These are phyloP conservation scores for Beris morrisii DNA, from an alignment of 2,888 invertebrate genomes.

Conservation along the genomic window DNA sequence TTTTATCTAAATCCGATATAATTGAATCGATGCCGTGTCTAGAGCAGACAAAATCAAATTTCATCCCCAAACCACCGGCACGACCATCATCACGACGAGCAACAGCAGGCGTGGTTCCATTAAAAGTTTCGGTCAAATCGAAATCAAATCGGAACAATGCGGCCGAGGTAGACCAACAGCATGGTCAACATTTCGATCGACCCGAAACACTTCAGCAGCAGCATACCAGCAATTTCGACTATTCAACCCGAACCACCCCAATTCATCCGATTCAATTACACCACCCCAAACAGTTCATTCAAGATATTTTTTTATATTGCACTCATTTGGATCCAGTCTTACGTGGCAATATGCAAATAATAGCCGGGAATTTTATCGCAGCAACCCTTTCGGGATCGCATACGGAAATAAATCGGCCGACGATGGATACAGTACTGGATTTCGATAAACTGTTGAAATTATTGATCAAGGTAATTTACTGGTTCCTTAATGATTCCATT, in stretches of 20 bases:
- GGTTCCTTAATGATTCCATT: no score
- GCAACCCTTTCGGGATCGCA: slow-evolving; percentile 21
- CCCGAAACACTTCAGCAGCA: no score
- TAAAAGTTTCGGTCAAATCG: slow-evolving; percentile 17
- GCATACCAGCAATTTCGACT: no score
- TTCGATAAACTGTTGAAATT: slow-evolving; percentile 51
- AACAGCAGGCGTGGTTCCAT: slow-evolving; percentile 4
- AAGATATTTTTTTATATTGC: slow-evolving; percentile 52
- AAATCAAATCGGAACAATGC: slow-evolving; percentile 16
- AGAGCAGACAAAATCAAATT: slow-evolving; percentile 2
- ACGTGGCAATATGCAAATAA: slow-evolving; percentile 53
- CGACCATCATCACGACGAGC: slow-evolving; percentile 2
- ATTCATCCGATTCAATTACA: not conserved
- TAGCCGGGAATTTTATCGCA: slow-evolving; percentile 52
- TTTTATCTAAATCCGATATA: slow-evolving; percentile 53
- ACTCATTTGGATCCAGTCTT: slow-evolving; percentile 55
- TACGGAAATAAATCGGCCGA: slow-evolving; percentile 3
- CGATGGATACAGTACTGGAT: slow-evolving; percentile 21
- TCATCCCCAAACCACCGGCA: not conserved
- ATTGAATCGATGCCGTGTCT: slow-evolving; percentile 42
- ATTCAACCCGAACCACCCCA: no score
- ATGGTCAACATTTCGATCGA: no score
- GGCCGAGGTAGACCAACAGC: not conserved
- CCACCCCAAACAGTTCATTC: slow-evolving; percentile 39
- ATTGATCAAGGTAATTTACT: slow-evolving; percentile 49